Percentiles rank a stretch among this genome's conserved stretches.
Conservation (phyloP, 2,797 vertebrate species). For the Sphenopsis melanotis region DNA sequence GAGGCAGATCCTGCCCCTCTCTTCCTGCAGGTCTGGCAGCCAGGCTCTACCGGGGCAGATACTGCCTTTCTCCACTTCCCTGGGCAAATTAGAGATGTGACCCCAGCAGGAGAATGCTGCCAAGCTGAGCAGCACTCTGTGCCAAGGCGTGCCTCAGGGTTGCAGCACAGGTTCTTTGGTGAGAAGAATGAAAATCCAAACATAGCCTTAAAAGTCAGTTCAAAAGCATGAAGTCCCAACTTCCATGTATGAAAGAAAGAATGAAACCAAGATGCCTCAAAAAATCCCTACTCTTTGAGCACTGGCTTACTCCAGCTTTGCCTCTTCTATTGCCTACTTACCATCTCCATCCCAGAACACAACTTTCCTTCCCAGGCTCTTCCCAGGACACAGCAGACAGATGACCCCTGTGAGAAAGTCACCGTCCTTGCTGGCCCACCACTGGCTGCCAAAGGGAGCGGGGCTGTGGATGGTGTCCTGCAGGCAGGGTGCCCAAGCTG, state of each 20-base stretch:
- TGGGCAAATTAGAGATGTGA: not conserved
- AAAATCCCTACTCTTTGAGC: not conserved
- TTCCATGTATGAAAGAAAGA: not conserved
- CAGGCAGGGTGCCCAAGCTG: not conserved
- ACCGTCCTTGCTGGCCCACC: accelerated
- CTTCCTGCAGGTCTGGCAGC: not conserved
- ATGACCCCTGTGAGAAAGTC: not conserved
- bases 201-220: not conserved
- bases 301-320: not conserved
- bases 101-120: not conserved
- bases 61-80: not conserved
- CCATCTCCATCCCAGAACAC: not conserved
- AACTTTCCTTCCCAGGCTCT: not conserved
- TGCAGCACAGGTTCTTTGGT: not conserved
- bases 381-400: not conserved
- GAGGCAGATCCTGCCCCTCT: not conserved
- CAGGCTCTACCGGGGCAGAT: accelerated
- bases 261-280: not conserved
- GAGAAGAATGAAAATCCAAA: not conserved
- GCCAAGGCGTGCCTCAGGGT: not conserved
- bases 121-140: not conserved
- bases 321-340: not conserved
- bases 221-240: not conserved
- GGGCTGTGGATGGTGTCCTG: not conserved
- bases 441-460: accelerated